Evolutionary conservation across 2,888 invertebrate species (phyloP), one percentile per base, ranked within the genome.

Genomic region (Scrobipalpa atriplicella): DNA sequence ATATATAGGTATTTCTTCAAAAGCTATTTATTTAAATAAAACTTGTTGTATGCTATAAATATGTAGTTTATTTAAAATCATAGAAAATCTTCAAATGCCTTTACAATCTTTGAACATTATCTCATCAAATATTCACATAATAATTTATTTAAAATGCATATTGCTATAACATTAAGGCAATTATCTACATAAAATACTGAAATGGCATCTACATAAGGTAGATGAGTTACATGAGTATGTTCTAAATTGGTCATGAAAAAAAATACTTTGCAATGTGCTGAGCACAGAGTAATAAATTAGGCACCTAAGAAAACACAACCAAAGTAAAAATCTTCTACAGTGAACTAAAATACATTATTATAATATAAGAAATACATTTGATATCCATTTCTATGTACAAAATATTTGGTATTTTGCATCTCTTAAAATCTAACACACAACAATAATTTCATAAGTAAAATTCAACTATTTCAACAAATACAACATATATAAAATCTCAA

Each of bases 11-110:
- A 74, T 69, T 47, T 63, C 16, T 60, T 51, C 16, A 56, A 47
- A 21, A 18, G 43, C 63, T 36, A 11, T 62, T 16, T 8, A 16
- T 67, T 65, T 69, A 61, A 72, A 68, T 70, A 52, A 70, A 70
- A 70, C 67, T 51, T 47, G 68, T 61, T 41, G 52, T 67, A 63
- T 66, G 52, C 64, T 71, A 67, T 70, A 72, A 70, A 66, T 67
- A 66, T 60, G 74, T 73, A 72, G n/a, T 47, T 47, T 47, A 73
- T 72, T 74, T 69, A 66, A 72, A 72, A 70, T 70, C 68, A 69
- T 73, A 70, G 65, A 73, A 72, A 70, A 68, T 64, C 16, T 68
- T 66, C 58, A 67, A 69, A 70, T 68, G 67, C 43, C 66, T 64
- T 67, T 47, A 63, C 58, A 51, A 52, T 60, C 62, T 63, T 38